Evolutionary conservation across 2,113 vertebrate species (phyloP).

Genomic region (Sphaerodactylus townsendi): DNA sequence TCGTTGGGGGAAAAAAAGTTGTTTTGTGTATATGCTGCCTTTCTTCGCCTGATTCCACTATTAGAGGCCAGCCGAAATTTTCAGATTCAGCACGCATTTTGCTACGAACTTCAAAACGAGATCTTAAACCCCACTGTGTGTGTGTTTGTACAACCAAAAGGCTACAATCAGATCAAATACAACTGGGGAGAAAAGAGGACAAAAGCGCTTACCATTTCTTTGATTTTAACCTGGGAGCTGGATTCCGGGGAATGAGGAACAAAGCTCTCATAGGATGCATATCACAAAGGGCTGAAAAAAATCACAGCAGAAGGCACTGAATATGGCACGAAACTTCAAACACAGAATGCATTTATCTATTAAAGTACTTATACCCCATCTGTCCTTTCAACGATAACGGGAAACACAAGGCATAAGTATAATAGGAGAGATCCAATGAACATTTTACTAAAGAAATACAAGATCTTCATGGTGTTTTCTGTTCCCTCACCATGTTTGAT

Average conservation of each 20-base stretch:
- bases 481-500: not conserved
- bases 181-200: not conserved
- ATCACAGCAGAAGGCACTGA: slow-evolving; percentile 53
- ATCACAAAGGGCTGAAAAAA: slow-evolving; percentile 90
- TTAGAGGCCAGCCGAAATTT: accelerated
- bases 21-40: no score
- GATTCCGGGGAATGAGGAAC: slow-evolving; percentile 97
- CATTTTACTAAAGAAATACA: not conserved
- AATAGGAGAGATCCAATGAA: no score
- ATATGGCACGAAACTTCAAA: accelerated
- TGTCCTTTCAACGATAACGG: no score
- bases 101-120: not conserved
- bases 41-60: no score
- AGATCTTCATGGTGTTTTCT: not conserved
- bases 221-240: slow-evolving; percentile 94
- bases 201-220: slow-evolving; percentile 93
- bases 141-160: not conserved
- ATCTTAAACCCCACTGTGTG: not conserved
- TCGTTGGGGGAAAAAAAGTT: no score
- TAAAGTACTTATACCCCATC: no score
- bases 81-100: not conserved
- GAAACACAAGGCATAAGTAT: no score
- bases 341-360: no score
- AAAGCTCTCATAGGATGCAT: slow-evolving; percentile 99
- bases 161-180: not conserved